Conservation (phyloP, 2,888 invertebrate genomes). For the Platycheirus rosarum region DNA sequence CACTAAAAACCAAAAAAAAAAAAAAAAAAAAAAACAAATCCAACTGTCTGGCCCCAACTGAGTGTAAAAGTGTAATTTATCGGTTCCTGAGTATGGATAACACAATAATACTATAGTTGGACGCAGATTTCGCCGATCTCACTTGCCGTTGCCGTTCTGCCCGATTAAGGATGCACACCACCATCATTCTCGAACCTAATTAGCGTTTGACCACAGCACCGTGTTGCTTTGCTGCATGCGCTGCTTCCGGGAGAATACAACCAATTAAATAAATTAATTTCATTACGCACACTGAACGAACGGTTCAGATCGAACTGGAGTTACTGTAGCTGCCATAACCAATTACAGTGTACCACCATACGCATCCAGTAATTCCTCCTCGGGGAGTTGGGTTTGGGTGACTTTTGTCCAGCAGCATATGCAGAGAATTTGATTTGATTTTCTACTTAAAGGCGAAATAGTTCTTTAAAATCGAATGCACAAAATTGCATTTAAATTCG, state of each 20-base stretch:
- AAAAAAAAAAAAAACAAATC: neutral
- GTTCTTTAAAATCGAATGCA: neutral
- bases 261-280: conserved; percentile 73
- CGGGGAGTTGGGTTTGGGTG: neutral
- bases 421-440: conserved; percentile 51
- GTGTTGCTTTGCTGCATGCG: conserved; percentile 39
- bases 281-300: conserved; percentile 46
- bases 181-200: conserved; percentile 56
- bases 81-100: conserved; percentile 61
- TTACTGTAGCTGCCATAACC: conserved; percentile 28
- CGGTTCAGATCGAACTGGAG: neutral
- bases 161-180: conserved; percentile 24
- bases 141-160: neutral
- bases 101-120: conserved; percentile 52
- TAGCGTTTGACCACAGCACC: conserved; percentile 63
- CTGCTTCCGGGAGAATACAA: conserved; percentile 34
- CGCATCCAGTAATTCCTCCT: conserved; percentile 37
- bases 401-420: conserved; percentile 3
- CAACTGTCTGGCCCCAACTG: conserved; percentile 2
- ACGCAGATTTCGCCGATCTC: conserved; percentile 48
- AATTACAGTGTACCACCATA: conserved; percentile 36
- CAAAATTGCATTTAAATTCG: conserved; percentile 2
- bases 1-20: neutral
- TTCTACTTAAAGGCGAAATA: conserved; percentile 41
- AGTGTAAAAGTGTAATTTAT: conserved; percentile 67